Evolutionary conservation across 2,888 invertebrate genomes (phyloP), one percentile per base, ranked within the genome.

Genomic region (Trilocha varians): DNA sequence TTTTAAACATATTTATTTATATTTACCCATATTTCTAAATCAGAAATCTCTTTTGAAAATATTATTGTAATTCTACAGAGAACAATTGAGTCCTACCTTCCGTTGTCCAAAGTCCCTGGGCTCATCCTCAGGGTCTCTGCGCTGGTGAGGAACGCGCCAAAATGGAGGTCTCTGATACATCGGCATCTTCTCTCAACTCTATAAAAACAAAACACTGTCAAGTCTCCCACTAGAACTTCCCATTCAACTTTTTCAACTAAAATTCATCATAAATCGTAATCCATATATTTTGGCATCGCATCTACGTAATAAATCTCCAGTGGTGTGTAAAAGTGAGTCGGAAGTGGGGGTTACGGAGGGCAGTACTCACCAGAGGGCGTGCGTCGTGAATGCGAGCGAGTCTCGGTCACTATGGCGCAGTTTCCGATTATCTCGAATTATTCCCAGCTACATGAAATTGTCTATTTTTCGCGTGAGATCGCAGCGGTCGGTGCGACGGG

Each of bases 81-180:
- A 6, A 6, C 8, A 8, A 8, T 18, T 15, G 8, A 14, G 1
- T 13, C 65, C 63, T 59, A 78, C 76, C 57, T 59, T 62, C 39
- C 60, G 55, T 45, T 70, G 70, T 38, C 70, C 64, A 47, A 70
- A 73, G 46, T 64, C 64, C 43, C 77, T 68, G 37, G 67, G 56
- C 45, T 71, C 79, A 43, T 82, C 75, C 36, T 76, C 87, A 44
- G 87, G 87, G 49, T 86, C 84, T 2, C 46, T 63, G 8, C 85
- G 70, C 48, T 73, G 73, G 50, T 77, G 75, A 5, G 87, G 88
- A 35, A 87, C 74, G 33, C 87, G 79, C 90, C 90, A 90, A 72
- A 90, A 90, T 37, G 89, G 80, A 38, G 90, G 90, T 53, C 90
- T 79, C 65, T 90, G 88, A 70, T 88, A 89, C 64, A 71, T 54